A percentile compares a stretch with the other conserved stretches of the same genome.
phyloP scores from a whole-genome alignment of 2,113 vertebrate genomes.

The Bos taurus region DNA sequence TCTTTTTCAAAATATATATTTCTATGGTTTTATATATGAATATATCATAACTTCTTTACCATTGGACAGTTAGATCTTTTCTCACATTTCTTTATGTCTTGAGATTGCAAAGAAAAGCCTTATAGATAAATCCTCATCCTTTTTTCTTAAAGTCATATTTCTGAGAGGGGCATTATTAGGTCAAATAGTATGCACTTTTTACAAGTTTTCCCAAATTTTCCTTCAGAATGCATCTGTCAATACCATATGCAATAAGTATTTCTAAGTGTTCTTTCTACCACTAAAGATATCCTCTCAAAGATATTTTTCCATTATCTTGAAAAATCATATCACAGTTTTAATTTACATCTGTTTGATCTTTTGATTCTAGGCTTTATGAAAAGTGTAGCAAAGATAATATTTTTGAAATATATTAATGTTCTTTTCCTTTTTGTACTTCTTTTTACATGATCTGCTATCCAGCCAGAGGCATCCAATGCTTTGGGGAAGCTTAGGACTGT shows the following conservation, averaged over 20 bases:
- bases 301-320: conserved; percentile 22
- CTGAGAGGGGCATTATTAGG: background rate
- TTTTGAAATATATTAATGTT: conserved; percentile 53
- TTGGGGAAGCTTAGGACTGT: conserved; percentile 44
- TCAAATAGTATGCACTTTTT: background rate
- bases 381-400: conserved; percentile 7
- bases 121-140: background rate
- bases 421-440: conserved; percentile 48
- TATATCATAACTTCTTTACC: background rate
- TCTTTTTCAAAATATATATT: background rate
- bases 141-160: background rate
- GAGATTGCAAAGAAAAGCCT: background rate
- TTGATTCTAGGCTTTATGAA: conserved; percentile 46
- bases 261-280: background rate
- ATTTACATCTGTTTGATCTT: conserved; percentile 53
- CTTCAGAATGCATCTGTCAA: background rate
- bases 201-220: background rate
- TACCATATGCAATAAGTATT: background rate
- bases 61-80: background rate
- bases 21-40: background rate
- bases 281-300: background rate
- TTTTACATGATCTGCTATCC: conserved; percentile 30
- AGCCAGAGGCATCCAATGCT: conserved; percentile 58
- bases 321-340: conserved; percentile 60
- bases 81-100: background rate